These are phyloP conservation scores for Laticauda colubrina DNA, from an alignment of 2,113 vertebrate species.

Conservation along the genomic window DNA sequence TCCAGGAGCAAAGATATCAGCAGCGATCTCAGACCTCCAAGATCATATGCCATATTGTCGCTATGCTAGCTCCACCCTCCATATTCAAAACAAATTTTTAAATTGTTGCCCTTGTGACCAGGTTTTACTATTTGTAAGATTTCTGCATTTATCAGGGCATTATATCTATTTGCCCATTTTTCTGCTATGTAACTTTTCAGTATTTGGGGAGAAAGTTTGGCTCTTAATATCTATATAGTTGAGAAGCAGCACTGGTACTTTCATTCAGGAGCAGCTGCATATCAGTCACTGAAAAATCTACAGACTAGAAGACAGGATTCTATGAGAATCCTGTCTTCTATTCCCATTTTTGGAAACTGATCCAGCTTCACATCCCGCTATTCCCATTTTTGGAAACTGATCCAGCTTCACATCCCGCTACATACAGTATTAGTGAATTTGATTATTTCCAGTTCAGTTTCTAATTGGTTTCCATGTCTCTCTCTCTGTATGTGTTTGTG, in stretches of 20 bases:
- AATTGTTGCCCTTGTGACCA: neutral
- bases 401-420: neutral
- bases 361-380: neutral
- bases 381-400: neutral
- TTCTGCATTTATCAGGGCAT: neutral
- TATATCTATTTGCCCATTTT: neutral
- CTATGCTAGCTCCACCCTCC: too few relatives aligned
- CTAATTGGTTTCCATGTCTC: neutral
- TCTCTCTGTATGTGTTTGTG: fast-evolving
- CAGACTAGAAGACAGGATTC: neutral
- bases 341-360: neutral
- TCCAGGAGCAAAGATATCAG: too few relatives aligned
- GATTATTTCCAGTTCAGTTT: neutral
- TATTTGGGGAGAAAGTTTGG: neutral
- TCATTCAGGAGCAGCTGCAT: neutral
- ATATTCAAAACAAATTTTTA: neutral
- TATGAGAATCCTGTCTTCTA: too few relatives aligned
- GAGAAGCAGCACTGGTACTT: neutral
- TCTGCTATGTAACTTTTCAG: neutral
- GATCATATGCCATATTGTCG: too few relatives aligned
- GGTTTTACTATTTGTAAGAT: neutral
- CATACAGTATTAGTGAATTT: neutral
- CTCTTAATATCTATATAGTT: neutral
- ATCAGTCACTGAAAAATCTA: neutral
- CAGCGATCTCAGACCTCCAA: too few relatives aligned